phyloP scores from a whole-genome alignment of 2,888 invertebrate genomes.

The Volucella inanis region DNA sequence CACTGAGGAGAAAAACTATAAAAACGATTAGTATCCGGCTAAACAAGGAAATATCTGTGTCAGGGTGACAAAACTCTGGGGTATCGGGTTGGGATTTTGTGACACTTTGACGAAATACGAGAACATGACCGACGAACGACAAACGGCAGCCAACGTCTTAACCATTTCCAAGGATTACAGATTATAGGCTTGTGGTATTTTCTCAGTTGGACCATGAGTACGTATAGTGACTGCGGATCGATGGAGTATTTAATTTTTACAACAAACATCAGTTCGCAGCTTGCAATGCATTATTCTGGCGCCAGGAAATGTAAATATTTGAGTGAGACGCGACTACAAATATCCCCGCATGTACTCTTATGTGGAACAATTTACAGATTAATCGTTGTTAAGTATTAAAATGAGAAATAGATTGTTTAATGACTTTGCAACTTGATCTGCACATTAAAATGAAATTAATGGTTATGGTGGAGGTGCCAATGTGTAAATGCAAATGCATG shows the following conservation, averaged over 20 bases:
- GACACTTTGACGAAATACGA: too few species aligned
- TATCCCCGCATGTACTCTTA: too few species aligned
- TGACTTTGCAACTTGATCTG: background rate
- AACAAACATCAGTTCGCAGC: slow-evolving; percentile 10
- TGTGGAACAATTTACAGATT: slow-evolving; percentile 35
- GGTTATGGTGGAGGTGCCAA: too few species aligned
- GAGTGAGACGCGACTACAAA: background rate
- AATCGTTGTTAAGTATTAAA: slow-evolving; percentile 11
- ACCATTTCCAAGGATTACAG: slow-evolving; percentile 14
- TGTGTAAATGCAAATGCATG: too few species aligned
- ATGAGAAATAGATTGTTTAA: slow-evolving; percentile 17
- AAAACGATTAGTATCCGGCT: too few species aligned
- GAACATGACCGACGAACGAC: too few species aligned
- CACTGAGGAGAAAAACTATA: too few species aligned
- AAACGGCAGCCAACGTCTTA: too few species aligned
- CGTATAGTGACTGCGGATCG: background rate
- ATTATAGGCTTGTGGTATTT: background rate
- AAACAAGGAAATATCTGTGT: too few species aligned
- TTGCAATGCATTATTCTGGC: slow-evolving; percentile 24
- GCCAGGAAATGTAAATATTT: slow-evolving; percentile 57
- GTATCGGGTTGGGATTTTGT: too few species aligned
- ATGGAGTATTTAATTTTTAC: background rate
- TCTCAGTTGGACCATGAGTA: background rate
- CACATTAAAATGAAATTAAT: too few species aligned
- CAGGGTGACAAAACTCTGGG: too few species aligned